phyloP scores from a whole-genome alignment of 1,140 invertebrate species.

The Apis cerana region DNA sequence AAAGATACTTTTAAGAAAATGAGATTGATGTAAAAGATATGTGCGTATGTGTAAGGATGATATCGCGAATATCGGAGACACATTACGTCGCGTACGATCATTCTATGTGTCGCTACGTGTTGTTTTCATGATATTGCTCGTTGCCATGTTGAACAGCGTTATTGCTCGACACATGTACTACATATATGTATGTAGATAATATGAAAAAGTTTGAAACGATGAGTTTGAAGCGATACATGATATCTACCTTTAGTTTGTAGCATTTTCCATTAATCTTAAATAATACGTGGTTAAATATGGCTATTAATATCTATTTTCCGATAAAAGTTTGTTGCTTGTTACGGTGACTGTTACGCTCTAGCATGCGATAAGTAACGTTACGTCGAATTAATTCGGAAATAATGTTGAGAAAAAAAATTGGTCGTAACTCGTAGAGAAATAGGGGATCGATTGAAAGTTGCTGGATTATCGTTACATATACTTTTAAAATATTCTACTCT shows the following conservation, averaged over 20 bases:
- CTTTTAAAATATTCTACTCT: background rate
- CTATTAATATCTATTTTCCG: constrained; percentile 48
- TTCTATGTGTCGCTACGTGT: background rate
- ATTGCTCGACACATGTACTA: background rate
- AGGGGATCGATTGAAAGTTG: constrained; percentile 59
- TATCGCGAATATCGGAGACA: constrained; percentile 41
- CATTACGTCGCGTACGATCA: constrained; percentile 1
- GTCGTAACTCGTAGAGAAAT: constrained; percentile 12
- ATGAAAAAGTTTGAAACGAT: constrained; percentile 14
- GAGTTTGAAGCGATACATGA: too few species aligned
- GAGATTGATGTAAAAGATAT: constrained; percentile 69
- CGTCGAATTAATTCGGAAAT: constrained; percentile 9
- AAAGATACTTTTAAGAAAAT: constrained; percentile 73
- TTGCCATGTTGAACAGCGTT: constrained; percentile 54
- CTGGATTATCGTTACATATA: constrained; percentile 54
- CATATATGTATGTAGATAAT: background rate
- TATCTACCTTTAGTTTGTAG: constrained; percentile 3
- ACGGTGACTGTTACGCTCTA: constrained; percentile 39
- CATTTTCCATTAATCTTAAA: constrained; percentile 31
- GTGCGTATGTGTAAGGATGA: constrained; percentile 43
- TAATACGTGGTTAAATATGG: constrained; percentile 32
- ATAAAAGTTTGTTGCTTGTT: constrained; percentile 23
- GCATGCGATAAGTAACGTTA: background rate
- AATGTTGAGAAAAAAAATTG: constrained; percentile 29
- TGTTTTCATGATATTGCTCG: constrained; percentile 41